phyloP scores from a whole-genome alignment of 2,113 vertebrate species.

The Pomatostomus ruficeps region DNA sequence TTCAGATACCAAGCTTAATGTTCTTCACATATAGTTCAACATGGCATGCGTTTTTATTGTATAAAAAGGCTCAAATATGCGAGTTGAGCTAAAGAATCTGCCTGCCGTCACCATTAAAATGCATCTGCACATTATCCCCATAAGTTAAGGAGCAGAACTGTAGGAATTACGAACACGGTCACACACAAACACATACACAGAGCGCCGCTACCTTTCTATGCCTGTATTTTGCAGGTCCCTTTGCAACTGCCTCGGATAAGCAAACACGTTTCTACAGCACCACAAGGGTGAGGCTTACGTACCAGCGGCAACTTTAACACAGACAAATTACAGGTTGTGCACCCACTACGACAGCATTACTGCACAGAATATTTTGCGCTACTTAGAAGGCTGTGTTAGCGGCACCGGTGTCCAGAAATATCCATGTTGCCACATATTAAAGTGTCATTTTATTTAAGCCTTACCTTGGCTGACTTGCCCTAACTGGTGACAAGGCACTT shows the following conservation, averaged over 20 bases:
- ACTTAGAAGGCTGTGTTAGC: neutral
- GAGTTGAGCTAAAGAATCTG: neutral
- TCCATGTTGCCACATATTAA: constrained; percentile 12
- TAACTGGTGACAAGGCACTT: constrained; percentile 74
- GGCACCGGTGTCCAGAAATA: neutral
- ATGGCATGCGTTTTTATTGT: neutral
- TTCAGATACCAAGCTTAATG: neutral
- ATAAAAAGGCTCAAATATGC: neutral
- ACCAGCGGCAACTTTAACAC: constrained; percentile 53
- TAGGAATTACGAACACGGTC: neutral
- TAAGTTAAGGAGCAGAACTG: constrained; percentile 53
- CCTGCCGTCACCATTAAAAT: neutral
- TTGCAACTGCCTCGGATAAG: neutral
- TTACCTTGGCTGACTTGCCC: constrained; percentile 79
- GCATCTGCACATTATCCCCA: neutral
- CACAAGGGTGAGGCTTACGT: neutral
- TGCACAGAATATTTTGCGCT: neutral
- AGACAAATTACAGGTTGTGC: neutral
- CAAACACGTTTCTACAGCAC: neutral
- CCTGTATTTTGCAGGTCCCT: neutral
- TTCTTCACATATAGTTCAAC: neutral
- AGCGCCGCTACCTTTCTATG: neutral
- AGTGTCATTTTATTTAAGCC: constrained; percentile 55
- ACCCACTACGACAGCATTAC: neutral
- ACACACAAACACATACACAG: constrained; percentile 1